These are phyloP conservation scores for Temnothorax nylanderi DNA, from an alignment of 1,140 invertebrate genomes.

Conservation along the genomic window DNA sequence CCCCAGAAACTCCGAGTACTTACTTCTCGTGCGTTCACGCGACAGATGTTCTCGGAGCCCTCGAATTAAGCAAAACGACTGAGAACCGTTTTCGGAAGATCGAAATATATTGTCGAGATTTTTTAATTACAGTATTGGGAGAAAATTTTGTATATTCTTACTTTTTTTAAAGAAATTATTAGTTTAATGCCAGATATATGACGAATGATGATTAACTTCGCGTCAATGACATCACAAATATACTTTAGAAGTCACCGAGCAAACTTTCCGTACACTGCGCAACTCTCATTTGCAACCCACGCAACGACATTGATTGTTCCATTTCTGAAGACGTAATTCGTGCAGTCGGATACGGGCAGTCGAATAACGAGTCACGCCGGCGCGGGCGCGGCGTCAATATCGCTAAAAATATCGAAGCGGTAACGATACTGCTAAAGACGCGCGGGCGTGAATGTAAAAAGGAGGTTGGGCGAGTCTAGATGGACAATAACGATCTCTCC, in stretches of 20 bases:
- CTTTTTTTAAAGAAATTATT: background rate
- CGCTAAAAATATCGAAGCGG: slow-evolving; percentile 47
- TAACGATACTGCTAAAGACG: slow-evolving; percentile 1
- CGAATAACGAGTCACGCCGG: background rate
- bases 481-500: slow-evolving; percentile 57
- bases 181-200: background rate
- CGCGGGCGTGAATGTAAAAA: slow-evolving; percentile 13
- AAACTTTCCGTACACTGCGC: background rate
- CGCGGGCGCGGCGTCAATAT: too few relatives aligned
- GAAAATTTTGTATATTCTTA: background rate
- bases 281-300: background rate
- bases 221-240: background rate
- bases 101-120: background rate
- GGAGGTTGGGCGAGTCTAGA: slow-evolving; percentile 37
- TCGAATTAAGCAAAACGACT: slow-evolving; percentile 20
- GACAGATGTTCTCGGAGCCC: slow-evolving; percentile 1
- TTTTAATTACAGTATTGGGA: background rate
- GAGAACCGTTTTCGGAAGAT: background rate
- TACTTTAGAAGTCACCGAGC: background rate
- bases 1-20: background rate
- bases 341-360: background rate
- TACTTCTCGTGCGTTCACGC: background rate
- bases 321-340: background rate
- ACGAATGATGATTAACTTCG: background rate
- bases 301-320: background rate